Base-by-base conservation (phyloP, 1,140 invertebrate genomes). In the Zophobas morio region DNA sequence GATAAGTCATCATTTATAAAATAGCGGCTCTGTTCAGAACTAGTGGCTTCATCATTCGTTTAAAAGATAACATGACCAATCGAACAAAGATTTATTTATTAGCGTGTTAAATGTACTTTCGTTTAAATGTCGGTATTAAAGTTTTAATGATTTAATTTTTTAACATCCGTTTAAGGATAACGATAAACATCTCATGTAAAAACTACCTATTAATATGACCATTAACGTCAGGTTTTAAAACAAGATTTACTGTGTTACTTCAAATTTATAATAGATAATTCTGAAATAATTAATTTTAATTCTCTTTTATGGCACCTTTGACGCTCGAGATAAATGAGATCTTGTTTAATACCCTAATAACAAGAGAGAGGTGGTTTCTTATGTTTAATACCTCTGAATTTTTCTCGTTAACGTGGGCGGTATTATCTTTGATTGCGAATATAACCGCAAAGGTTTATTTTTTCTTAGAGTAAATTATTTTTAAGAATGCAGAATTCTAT, bases 81-180 rank as follows among this genome's bases (percentile, higher is more conserved):
- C 42, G 60, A 66, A 72, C 71, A 73, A 39, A 53, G 71, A 53
- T 73, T 73, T 73, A 73, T 73, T 73, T 73, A 73, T 73, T 49
- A n/a, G 4, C 66, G 2, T 70, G 34, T 40, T 20, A 70, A 39
- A 20, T 51, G 49, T 42, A 66, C 60, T 66, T 42, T 40, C 5
- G 35, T 66, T 66, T 66, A 66, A 66, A 40, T 42, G 60, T 34
- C 37, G 60, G n/a, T 73, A 73, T 73, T 73, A 73, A 73, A 73
- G 36, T 73, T 54, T 73, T 54, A 73, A 73, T 73, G 71, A 73
- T 73, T 73, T 39, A 46, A 73, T 73, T 73, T 73, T 75, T 63
- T 75, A 63, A 60, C 57, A 66, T 75, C 74, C 74, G 46, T 56
- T 75, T 39, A 53, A 49, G 57, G 56, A 47, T 36, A 66, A 36